Conservation (phyloP, 2,113 vertebrate species). For the Brachyhypopomus occidentalis region DNA sequence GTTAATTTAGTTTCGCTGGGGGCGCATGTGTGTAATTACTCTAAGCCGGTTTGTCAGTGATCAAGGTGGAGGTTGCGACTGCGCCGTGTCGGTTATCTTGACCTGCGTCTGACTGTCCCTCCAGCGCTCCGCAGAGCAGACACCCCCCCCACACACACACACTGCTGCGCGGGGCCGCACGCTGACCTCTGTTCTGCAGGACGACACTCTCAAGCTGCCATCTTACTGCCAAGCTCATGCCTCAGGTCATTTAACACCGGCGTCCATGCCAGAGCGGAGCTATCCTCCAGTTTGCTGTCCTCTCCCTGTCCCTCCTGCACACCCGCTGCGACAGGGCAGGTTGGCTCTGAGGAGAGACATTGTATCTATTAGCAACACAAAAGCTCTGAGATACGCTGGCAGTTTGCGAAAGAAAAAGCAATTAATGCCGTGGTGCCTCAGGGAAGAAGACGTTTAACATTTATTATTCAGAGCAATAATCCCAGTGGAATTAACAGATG, state of each 20-base stretch:
- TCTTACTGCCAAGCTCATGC: background rate
- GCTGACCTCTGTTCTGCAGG: background rate
- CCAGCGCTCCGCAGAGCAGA: too few relatives aligned
- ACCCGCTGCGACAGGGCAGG: background rate
- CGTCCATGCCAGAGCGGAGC: background rate
- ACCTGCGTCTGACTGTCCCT: too few relatives aligned
- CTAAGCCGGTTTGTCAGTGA: too few relatives aligned
- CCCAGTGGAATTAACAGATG: slow-evolving; percentile 39
- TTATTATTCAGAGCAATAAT: slow-evolving; percentile 56
- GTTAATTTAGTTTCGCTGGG: too few relatives aligned
- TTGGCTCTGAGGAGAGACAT: slow-evolving; percentile 2
- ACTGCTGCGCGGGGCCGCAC: background rate
- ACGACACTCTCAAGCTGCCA: background rate
- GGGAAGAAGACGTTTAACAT: slow-evolving; percentile 42
- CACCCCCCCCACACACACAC: too few relatives aligned
- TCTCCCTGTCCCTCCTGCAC: slow-evolving; percentile 53
- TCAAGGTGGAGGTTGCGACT: too few relatives aligned
- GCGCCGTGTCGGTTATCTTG: too few relatives aligned
- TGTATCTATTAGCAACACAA: slow-evolving; percentile 56
- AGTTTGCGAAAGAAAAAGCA: slow-evolving; percentile 62
- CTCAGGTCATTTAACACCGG: slow-evolving; percentile 12
- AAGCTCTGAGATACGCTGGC: slow-evolving; percentile 60
- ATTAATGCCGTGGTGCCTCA: slow-evolving; percentile 42
- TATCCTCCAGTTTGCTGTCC: slow-evolving; percentile 64
- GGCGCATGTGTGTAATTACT: too few relatives aligned